Base-by-base conservation (phyloP, 1,140 invertebrate genomes). In the Lepidotrigona ventralis region DNA sequence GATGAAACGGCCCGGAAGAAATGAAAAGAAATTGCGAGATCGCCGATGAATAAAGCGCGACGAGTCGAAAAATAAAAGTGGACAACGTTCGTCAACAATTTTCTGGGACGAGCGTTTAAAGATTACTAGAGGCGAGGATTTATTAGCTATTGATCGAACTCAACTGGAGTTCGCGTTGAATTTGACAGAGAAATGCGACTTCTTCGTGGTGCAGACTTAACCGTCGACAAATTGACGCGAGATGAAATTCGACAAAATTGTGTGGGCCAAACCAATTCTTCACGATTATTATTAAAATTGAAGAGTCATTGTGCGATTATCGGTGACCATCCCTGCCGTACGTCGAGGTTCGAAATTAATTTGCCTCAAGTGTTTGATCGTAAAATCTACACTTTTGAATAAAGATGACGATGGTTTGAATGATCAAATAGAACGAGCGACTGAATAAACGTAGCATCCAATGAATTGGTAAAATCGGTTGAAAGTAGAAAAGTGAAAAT, bases 371-470 rank as follows among this genome's bases (percentile, higher is more conserved):
- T 26, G 19, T 72, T 56, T 8, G 51, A 54, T 56, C 26, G 33
- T 23, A 53, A 56, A 73, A 73, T 54, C 53, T 15, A 73, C 17
- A 58, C 71, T 73, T 73, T 56, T 54, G 71, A 54, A 56, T 73
- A 73, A 56, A 54, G n/a, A 54, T 73, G 51, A 58, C 23, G 71
- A 46, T 8, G 21, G 56, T 12, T 39, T 6, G 29, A 33, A 74
- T 19, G 29, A 74, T 73, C 26, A 73, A 73, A 73, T 29, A 73
- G 29, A 33, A 14, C 12, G 17, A 29, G 1, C 21, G 29, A 46
- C n/a, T 3, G 72, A 74, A n/a, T 29, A 74, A 60, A 56, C 26
- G 12, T 5, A 23, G 23, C 21, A 21, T 26, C 15, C 70, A 19
- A 72, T 72, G 23, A 26, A 72, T 51, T 17, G 53, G 53, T 46